Evolutionary conservation across 2,113 vertebrate genomes (phyloP).

Genomic region (Erythrocercus mccallii): DNA sequence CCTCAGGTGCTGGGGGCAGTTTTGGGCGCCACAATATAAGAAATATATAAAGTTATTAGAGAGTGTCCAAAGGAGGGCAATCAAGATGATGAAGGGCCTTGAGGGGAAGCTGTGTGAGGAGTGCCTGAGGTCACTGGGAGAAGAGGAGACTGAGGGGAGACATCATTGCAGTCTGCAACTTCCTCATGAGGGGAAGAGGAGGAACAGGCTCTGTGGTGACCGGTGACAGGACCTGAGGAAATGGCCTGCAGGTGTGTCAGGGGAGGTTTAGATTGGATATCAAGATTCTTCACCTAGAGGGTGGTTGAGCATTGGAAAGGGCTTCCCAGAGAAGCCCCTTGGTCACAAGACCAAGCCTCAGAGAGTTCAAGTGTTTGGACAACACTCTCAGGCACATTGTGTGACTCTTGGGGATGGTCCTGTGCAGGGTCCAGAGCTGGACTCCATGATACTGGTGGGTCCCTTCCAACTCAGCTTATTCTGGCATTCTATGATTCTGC

Average conservation of each 20-base stretch:
- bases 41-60: neutral
- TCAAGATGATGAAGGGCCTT: neutral
- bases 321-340: neutral
- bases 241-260: neutral
- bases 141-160: neutral
- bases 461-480: neutral
- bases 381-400: neutral
- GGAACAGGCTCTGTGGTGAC: neutral
- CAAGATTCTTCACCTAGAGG: neutral
- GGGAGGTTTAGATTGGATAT: neutral
- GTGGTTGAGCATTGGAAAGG: neutral
- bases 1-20: accelerated
- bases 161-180: accelerated
- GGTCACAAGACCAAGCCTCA: neutral
- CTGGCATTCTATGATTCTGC: neutral
- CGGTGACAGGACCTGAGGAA: neutral
- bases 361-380: accelerated
- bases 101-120: accelerated
- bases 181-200: neutral
- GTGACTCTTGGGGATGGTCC: neutral
- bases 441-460: neutral
- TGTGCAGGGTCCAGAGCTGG: neutral
- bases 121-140: neutral
- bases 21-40: neutral
- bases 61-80: accelerated